These are phyloP conservation scores for Vultur gryphus DNA, from an alignment of 2,797 vertebrate species.

Conservation along the genomic window DNA sequence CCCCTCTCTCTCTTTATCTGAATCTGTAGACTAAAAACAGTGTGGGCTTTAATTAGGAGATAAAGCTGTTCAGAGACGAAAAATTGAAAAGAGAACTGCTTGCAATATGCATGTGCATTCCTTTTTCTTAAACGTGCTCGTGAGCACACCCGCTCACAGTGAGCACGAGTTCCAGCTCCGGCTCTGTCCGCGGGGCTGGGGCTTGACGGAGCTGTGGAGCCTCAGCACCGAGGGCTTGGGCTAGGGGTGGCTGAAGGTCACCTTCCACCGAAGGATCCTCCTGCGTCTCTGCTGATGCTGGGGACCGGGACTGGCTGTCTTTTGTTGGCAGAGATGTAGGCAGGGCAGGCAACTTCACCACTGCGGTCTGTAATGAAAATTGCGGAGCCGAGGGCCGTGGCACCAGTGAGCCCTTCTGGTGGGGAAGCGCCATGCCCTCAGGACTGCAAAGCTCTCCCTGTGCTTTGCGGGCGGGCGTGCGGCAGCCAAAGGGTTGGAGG, in stretches of 20 bases:
- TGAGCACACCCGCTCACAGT: fast-evolving
- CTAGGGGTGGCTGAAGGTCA: background rate
- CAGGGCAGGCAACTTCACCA: background rate
- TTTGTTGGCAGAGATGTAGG: background rate
- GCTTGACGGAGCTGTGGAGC: background rate
- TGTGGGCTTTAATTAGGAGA: conserved; percentile 15
- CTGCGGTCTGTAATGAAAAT: background rate
- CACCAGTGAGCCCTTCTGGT: background rate
- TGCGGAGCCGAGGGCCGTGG: background rate
- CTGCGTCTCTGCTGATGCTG: fast-evolving
- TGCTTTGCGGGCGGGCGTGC: fast-evolving
- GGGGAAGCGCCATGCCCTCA: fast-evolving
- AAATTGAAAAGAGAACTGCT: background rate
- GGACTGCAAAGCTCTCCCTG: background rate
- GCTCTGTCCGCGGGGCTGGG: fast-evolving
- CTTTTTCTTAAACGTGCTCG: fast-evolving
- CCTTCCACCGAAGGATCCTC: background rate
- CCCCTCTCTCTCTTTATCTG: background rate
- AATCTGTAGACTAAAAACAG: background rate
- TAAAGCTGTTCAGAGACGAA: background rate
- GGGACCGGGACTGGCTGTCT: background rate
- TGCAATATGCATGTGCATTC: background rate
- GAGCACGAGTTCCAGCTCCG: background rate
- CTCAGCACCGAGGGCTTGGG: background rate
- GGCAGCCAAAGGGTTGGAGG: background rate